These are phyloP conservation scores for Camponotus pennsylvanicus DNA, from an alignment of 1,140 invertebrate species.

Conservation along the genomic window DNA sequence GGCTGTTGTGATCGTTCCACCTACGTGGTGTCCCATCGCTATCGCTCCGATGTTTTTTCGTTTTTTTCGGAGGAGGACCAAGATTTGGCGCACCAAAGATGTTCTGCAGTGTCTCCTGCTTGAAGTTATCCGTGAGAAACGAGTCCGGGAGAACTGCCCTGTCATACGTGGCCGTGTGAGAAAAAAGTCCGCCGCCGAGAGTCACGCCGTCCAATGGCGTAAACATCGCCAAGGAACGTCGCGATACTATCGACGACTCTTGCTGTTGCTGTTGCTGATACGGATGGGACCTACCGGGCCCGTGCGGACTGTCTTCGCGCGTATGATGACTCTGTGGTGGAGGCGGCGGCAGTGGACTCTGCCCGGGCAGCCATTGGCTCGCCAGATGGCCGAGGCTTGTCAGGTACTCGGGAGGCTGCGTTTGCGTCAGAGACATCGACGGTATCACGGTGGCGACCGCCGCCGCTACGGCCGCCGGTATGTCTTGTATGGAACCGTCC, in stretches of 20 bases:
- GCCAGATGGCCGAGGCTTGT: conserved; percentile 83
- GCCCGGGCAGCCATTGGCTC: conserved; percentile 82
- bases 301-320: conserved; percentile 80
- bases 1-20: conserved; percentile 79
- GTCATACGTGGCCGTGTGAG: conserved; percentile 78
- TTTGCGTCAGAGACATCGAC: conserved; percentile 91
- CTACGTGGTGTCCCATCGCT: conserved; percentile 74
- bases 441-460: conserved; percentile 89
- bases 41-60: conserved; percentile 78
- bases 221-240: conserved; percentile 80
- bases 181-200: conserved; percentile 77
- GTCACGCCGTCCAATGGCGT: conserved; percentile 78
- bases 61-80: conserved; percentile 70
- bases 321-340: conserved; percentile 66
- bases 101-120: conserved; percentile 82
- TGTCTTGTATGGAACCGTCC: conserved; percentile 82
- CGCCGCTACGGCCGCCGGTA: conserved; percentile 81
- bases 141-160: conserved; percentile 78
- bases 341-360: conserved; percentile 66
- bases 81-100: conserved; percentile 78
- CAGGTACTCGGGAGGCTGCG: conserved; percentile 88
- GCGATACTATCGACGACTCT: conserved; percentile 74
- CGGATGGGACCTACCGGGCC: conserved; percentile 59
- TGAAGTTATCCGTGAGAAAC: conserved; percentile 82
- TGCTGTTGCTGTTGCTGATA: conserved; percentile 75